A percentile compares a stretch with the other conserved stretches of the same genome.
phyloP scores from a whole-genome alignment of 2,797 vertebrate species.

The Cottoperca gobio region DNA sequence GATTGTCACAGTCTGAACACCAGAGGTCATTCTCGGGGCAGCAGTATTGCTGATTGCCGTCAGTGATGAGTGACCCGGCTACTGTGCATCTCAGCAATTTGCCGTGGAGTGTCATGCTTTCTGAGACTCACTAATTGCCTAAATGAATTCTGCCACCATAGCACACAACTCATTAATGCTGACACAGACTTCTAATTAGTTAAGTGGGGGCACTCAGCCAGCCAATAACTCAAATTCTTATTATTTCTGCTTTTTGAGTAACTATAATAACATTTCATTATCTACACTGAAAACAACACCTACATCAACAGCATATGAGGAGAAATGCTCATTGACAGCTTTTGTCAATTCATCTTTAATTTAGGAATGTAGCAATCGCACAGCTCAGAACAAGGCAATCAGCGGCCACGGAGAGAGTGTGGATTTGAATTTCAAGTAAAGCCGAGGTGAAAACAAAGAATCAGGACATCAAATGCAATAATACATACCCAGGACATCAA shows the following conservation, averaged over 20 bases:
- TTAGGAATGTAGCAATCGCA: background rate
- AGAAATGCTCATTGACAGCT: background rate
- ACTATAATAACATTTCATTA: slow-evolving; percentile 58
- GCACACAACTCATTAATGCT: slow-evolving; percentile 74
- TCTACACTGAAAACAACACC: slow-evolving; percentile 46
- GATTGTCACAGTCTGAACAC: slow-evolving; percentile 15
- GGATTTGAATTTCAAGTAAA: slow-evolving; percentile 29
- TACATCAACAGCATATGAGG: slow-evolving; percentile 21
- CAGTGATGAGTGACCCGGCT: slow-evolving; percentile 31
- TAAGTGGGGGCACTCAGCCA: slow-evolving; percentile 73
- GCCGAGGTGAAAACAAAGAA: slow-evolving; percentile 7
- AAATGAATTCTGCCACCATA: slow-evolving; percentile 59
- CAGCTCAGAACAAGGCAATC: slow-evolving; percentile 29
- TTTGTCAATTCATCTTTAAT: slow-evolving; percentile 23
- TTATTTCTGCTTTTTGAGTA: slow-evolving; percentile 63
- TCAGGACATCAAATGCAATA: background rate
- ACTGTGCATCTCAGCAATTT: slow-evolving; percentile 60
- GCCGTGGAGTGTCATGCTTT: slow-evolving; percentile 39
- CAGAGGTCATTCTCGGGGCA: slow-evolving; percentile 40
- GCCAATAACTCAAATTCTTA: slow-evolving; percentile 66
- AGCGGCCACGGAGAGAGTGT: background rate
- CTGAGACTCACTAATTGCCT: slow-evolving; percentile 66
- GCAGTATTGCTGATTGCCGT: slow-evolving; percentile 32
- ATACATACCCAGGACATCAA: slow-evolving; percentile 15
- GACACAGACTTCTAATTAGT: slow-evolving; percentile 76